Base-by-base conservation (phyloP, 1,140 invertebrate species). In the Heterodera carotae region DNA sequence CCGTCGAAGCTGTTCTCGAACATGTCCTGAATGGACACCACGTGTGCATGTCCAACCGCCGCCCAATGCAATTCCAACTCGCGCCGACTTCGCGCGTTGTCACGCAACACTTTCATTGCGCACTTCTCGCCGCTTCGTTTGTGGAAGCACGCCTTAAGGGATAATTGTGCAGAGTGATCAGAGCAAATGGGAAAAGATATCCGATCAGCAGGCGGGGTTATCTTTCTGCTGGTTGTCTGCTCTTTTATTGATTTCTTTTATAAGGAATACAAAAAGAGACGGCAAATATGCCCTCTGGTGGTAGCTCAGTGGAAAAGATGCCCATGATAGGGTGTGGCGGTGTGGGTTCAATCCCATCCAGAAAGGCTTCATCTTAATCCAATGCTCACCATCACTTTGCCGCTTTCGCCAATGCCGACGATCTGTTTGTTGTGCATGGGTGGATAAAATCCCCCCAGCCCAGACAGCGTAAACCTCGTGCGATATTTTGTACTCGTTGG, bases 31-130 rank as follows among this genome's bases (percentile, higher is more conserved):
- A 96, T 93, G 81, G 91, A 92, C 2, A 99, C 96, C 85, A 98
- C 96, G 88, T 98, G 93, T 83, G 91, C 91, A 87, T 94, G 96
- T 33, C 92, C 92, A 81, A 92, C 93, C 0, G 94, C 94, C 86
- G 93, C 91, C 92, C 94, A 97, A 88, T 99, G 97, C 22, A 99
- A 90, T 82, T 97, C 94, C 2, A 98, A 94, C 90, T 99, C 97
- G 75, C 96, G 90, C 78, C 94, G 90, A 0, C 96, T 94, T 89
- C 98, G 98, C 2, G 92, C 90, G 83, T 92, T 93, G 89, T 98
- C 96, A 80, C 94, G 91, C 8, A 99, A 89, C 88, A 94, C 93
- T 91, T 96, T 96, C 22, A 97, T 89, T 6, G 95, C 94, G 88
- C 91, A 95, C 88, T 94, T 94, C 83, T 92, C 88, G 83, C 91